A percentile compares a stretch with the other conserved stretches of the same genome.
Evolutionary conservation across 2,113 vertebrate genomes (phyloP).

Genomic region (Nibea albiflora): DNA sequence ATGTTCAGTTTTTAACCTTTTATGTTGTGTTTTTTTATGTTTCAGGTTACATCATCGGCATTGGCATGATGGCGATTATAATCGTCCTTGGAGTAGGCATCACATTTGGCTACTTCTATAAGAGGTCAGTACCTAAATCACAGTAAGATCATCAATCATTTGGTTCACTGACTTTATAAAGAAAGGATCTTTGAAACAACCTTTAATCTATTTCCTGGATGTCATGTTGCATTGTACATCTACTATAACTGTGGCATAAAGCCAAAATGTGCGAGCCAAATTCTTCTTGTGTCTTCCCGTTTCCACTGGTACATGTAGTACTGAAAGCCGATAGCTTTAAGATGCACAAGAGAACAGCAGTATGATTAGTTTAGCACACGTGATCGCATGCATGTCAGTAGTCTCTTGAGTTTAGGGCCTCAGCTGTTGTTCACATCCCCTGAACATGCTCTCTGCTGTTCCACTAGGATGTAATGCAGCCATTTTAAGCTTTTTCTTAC

Average conservation of each 20-base stretch:
- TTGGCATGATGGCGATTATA: slow-evolving; percentile 93
- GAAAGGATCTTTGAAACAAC: not conserved
- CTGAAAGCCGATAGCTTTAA: not conserved
- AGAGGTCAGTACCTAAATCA: slow-evolving; percentile 86
- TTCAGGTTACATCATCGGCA: slow-evolving; percentile 90
- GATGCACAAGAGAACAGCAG: not conserved
- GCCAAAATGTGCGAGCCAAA: not conserved
- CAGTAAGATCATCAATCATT: not conserved
- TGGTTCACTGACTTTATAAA: not conserved
- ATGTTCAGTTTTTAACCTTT: not conserved
- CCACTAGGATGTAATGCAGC: not conserved
- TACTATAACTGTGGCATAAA: not conserved
- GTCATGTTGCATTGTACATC: not conserved
- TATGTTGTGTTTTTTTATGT: slow-evolving; percentile 6
- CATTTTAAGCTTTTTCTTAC: slow-evolving; percentile 12
- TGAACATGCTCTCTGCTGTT: slow-evolving; percentile 12
- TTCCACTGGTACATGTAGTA: not conserved
- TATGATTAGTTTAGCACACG: not conserved
- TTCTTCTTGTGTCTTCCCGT: not conserved
- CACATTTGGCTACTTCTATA: slow-evolving; percentile 93
- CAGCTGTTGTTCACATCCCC: slow-evolving; percentile 43
- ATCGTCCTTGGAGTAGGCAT: slow-evolving; percentile 91
- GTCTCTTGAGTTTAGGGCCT: slow-evolving; percentile 4
- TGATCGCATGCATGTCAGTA: not conserved
- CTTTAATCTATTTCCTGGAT: not conserved